A percentile compares a stretch with the other conserved stretches of the same genome.
Evolutionary conservation across 2,797 vertebrate genomes (phyloP).

Genomic region (Erpetoichthys calabaricus): DNA sequence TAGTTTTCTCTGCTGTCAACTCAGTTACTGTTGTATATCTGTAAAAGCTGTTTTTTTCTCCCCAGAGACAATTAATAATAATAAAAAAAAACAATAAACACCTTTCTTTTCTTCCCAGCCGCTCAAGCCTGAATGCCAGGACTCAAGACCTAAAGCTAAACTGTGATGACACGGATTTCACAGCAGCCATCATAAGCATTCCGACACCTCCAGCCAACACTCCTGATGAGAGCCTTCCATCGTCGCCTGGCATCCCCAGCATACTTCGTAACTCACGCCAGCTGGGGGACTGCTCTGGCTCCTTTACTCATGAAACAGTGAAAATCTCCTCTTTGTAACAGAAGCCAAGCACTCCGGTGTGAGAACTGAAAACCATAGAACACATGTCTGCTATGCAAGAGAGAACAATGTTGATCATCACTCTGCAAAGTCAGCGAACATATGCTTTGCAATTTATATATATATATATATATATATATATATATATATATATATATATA

Average conservation of each 20-base stretch:
- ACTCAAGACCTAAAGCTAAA: constrained; percentile 63
- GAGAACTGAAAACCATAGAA: constrained; percentile 5
- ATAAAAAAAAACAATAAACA: too few relatives aligned
- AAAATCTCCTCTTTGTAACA: constrained; percentile 79
- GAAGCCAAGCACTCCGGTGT: constrained; percentile 14
- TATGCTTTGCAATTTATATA: too few relatives aligned
- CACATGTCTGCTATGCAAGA: constrained; percentile 8
- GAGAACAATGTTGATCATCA: constrained; percentile 14
- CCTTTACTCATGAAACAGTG: constrained; percentile 59
- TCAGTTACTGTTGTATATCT: too few relatives aligned
- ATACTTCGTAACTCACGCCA: constrained; percentile 63
- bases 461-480: too few relatives aligned
- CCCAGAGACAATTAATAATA: too few relatives aligned
- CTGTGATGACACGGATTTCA: constrained; percentile 66
- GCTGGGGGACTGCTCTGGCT: constrained; percentile 29
- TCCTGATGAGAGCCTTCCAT: constrained; percentile 67
- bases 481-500: too few relatives aligned
- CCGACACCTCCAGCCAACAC: constrained; percentile 77
- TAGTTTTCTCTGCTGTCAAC: too few relatives aligned
- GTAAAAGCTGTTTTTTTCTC: too few relatives aligned
- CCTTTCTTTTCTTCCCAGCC: constrained; percentile 35
- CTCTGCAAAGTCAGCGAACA: constrained; percentile 4
- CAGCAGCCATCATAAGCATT: constrained; percentile 81
- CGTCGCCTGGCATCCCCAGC: constrained; percentile 49
- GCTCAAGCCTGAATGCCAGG: constrained; percentile 76